Evolutionary conservation across 2,888 invertebrate species (phyloP), one percentile per base, ranked within the genome.

Genomic region (Cartodere bifasciata): DNA sequence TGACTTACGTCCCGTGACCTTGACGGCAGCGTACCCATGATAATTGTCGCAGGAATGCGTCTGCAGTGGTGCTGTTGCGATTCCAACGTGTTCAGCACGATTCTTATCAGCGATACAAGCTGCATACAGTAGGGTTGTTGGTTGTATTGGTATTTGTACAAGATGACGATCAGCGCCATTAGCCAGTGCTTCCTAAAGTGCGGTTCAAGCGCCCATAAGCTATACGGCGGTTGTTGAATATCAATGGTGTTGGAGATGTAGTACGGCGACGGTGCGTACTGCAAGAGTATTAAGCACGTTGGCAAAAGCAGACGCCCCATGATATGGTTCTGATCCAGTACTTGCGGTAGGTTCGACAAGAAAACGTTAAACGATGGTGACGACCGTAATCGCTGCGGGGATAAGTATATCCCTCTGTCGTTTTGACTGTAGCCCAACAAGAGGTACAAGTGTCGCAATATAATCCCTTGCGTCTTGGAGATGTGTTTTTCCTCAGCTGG

Each of bases 311-410:
- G 71, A 45, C 83, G 82, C 0, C 95, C 95, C 69, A 98, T 88
- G 39, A 82, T 66, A 55, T 94, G 88, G 62, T 98, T 98, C 56
- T 91, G 87, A 58, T 98, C 98, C 51, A 98, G 56, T 7, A 98
- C 72, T 65, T 90, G 90, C 0, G 95, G 91, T 38, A 97, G 62
- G 53, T 90, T 92, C 16, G 88, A 79, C 54, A 98, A 66, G 56
- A 95, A 97, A 1, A 91, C 91, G 62, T 92, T 94, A 63, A 95
- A 95, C 2, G 92, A 88, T 1, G 95, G 84, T 1, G 94, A 92
- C 35, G 76, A 71, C 47, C 95, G 85, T 29, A 97, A 61, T 36
- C 80, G 75, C 31, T 78, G 75, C 0, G 97, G 90, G 4, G 88
- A 75, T n/a, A 92, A 74, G 49, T 87, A 87, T 53, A 97, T 91